A percentile compares a stretch with the other conserved stretches of the same genome.
phyloP scores from a whole-genome alignment of 2,113 vertebrate genomes.

The Elachura formosa region DNA sequence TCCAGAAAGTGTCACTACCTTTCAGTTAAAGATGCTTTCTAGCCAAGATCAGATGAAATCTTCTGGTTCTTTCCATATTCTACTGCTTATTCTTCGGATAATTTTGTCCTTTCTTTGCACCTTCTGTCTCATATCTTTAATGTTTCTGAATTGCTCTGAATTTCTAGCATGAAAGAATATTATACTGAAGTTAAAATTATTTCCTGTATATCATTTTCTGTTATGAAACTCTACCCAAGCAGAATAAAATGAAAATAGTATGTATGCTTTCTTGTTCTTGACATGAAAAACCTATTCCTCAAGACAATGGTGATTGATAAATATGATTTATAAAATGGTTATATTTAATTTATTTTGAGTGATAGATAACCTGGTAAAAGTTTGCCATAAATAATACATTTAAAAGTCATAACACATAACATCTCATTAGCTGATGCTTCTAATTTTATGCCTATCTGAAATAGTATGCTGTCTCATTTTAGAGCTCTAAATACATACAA shows the following conservation, averaged over 20 bases:
- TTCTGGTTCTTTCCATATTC: not conserved
- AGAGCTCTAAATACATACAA: not conserved
- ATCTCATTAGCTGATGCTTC: constrained; percentile 11
- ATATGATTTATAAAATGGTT: constrained; percentile 26
- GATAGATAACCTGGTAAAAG: constrained; percentile 12
- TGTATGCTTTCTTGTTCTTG: not conserved
- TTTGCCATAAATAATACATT: constrained; percentile 41
- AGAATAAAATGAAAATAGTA: constrained; percentile 23
- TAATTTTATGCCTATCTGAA: constrained; percentile 29
- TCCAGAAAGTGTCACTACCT: not conserved
- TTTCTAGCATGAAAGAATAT: not conserved
- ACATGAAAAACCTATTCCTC: not conserved
- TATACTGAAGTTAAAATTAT: not conserved
- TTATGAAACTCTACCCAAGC: not conserved
- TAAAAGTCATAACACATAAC: constrained; percentile 34
- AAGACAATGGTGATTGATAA: not conserved
- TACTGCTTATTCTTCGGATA: not conserved
- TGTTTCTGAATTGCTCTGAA: not conserved
- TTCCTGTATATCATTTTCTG: not conserved
- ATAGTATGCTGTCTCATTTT: constrained; percentile 14
- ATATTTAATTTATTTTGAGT: constrained; percentile 36
- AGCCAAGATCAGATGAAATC: not conserved
- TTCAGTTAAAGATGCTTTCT: not conserved
- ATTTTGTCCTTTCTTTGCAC: not conserved
- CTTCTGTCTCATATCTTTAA: not conserved